A percentile compares a stretch with the other conserved stretches of the same genome.
These are phyloP conservation scores for Numenius arquata DNA, from an alignment of 2,113 vertebrate species.

Conservation along the genomic window DNA sequence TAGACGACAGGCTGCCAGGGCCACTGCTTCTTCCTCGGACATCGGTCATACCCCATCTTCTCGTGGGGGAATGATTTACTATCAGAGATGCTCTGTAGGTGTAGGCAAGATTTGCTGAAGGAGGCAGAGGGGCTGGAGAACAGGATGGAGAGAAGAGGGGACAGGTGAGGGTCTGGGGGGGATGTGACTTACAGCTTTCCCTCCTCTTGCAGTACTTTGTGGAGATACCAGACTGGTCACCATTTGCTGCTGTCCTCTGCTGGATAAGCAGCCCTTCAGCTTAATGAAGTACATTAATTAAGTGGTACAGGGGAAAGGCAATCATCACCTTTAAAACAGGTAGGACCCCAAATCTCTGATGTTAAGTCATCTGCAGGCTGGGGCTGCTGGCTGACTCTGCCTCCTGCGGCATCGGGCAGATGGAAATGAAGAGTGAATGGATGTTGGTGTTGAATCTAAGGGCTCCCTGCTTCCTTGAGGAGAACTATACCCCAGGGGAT, in stretches of 20 bases:
- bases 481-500: background rate
- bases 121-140: background rate
- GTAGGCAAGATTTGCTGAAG: background rate
- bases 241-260: background rate
- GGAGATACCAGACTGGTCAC: background rate
- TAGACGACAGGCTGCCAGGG: background rate
- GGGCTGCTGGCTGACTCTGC: background rate
- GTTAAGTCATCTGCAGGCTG: background rate
- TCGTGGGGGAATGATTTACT: background rate
- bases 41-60: background rate
- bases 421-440: background rate
- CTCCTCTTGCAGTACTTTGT: background rate
- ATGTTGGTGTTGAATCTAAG: background rate
- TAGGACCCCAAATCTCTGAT: no score
- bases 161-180: background rate
- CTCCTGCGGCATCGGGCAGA: background rate
- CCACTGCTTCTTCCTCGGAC: background rate
- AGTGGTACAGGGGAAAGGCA: background rate
- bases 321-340: background rate
- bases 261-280: background rate
- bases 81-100: rapidly evolving
- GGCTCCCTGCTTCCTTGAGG: background rate
- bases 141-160: background rate
- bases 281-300: background rate
- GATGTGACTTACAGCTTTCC: background rate